A percentile compares a stretch with the other conserved stretches of the same genome.
These are phyloP conservation scores for Rafetus swinhoei DNA, from an alignment of 2,113 vertebrate genomes.

Conservation along the genomic window DNA sequence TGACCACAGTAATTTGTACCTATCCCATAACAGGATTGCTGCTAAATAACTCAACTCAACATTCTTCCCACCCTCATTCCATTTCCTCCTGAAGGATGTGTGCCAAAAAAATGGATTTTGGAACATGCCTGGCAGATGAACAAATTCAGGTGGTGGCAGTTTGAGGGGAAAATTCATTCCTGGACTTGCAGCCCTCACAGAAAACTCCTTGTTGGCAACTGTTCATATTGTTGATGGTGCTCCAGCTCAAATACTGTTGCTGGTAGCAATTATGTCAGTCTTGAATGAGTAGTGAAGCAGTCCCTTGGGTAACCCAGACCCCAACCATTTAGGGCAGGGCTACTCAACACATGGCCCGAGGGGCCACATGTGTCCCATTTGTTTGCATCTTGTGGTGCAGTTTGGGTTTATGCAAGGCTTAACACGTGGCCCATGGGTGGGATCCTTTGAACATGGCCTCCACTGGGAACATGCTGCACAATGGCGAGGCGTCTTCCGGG, in stretches of 20 bases:
- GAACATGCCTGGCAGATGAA: slow-evolving; percentile 57
- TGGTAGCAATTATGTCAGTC: background rate
- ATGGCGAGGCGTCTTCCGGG: too few species aligned
- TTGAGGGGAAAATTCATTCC: slow-evolving; percentile 28
- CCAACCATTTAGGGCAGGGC: background rate
- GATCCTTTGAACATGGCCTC: too few species aligned
- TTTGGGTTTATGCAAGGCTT: too few species aligned
- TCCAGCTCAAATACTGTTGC: background rate
- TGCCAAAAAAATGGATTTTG: background rate
- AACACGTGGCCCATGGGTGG: too few species aligned
- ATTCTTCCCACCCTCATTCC: background rate
- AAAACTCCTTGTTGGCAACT: slow-evolving; percentile 3
- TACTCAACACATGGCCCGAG: too few species aligned
- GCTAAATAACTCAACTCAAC: background rate
- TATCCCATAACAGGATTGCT: slow-evolving; percentile 23
- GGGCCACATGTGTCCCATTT: too few species aligned
- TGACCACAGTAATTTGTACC: slow-evolving; percentile 56
- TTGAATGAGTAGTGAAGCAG: background rate
- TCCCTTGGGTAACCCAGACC: background rate
- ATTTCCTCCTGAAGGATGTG: background rate
- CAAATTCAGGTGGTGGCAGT: slow-evolving; percentile 67
- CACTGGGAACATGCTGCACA: too few species aligned
- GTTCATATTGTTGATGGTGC: background rate
- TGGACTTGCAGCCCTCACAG: background rate
- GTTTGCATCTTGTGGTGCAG: too few species aligned